These are phyloP conservation scores for Mythimna albipuncta DNA, from an alignment of 2,888 invertebrate species.

Conservation along the genomic window DNA sequence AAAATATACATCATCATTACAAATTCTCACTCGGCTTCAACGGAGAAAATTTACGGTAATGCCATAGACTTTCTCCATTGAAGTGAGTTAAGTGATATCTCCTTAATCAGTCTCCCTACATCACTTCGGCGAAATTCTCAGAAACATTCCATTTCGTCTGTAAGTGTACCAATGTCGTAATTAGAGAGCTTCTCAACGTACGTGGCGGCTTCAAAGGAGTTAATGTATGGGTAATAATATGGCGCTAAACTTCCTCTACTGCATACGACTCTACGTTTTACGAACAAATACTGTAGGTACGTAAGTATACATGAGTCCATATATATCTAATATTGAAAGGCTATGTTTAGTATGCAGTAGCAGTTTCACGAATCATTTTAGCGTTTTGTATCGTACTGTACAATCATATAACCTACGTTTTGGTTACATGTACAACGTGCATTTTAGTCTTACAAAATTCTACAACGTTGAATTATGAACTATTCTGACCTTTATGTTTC, in stretches of 20 bases:
- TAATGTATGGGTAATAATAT: conserved; percentile 53
- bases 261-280: background rate
- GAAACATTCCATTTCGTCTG: conserved; percentile 57
- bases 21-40: conserved; percentile 28
- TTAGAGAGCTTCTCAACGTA: conserved; percentile 52
- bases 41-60: conserved; percentile 31
- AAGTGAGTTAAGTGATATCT: conserved; percentile 53
- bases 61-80: conserved; percentile 46
- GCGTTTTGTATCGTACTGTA: background rate
- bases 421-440: background rate
- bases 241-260: conserved; percentile 38
- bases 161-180: conserved; percentile 60
- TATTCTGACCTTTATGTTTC: too few relatives aligned
- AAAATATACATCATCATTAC: conserved; percentile 28
- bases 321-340: background rate
- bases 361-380: background rate
- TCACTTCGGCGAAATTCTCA: conserved; percentile 43
- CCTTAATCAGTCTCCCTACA: conserved; percentile 53
- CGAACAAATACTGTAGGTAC: conserved; percentile 16
- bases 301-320: background rate
- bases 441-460: background rate
- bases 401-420: background rate
- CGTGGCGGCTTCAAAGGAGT: conserved; percentile 43
- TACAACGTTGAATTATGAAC: background rate
- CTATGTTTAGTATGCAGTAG: background rate